Evolutionary conservation across 92 coral and sea anemone species (phyloP).

Genomic region (Zoanthus gigantus): DNA sequence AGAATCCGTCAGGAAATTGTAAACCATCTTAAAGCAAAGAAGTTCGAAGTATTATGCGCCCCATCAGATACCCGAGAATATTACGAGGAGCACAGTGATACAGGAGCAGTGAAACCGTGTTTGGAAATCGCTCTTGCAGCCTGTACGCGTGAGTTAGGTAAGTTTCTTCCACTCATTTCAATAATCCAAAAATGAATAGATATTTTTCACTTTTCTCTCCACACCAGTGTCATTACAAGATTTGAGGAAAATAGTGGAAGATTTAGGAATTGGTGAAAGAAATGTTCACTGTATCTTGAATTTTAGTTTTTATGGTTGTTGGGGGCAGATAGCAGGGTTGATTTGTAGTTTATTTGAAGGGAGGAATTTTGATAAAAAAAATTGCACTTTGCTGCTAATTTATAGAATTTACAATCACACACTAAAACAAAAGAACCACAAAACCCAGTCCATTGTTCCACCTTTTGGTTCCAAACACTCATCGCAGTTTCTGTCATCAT

Average conservation of each 20-base stretch:
- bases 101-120: constrained; percentile 31
- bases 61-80: constrained; percentile 6
- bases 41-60: background rate
- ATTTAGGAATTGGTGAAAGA: no score
- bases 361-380: background rate
- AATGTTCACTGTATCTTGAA: no score
- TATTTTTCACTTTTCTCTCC: background rate
- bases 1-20: background rate
- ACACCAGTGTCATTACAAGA: no score
- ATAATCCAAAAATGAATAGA: background rate
- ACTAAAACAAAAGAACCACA: no score
- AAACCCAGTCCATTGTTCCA: no score
- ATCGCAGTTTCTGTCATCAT: no score
- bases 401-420: no score
- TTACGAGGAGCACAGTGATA: constrained; percentile 20
- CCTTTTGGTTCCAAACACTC: no score
- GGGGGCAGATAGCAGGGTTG: background rate
- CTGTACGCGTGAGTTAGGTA: background rate
- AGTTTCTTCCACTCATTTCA: background rate
- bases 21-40: constrained; percentile 24
- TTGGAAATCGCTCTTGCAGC: constrained; percentile 27
- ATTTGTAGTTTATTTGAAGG: no score
- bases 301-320: background rate
- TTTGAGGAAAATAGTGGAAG: no score
- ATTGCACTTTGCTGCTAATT: background rate